Evolutionary conservation across 2,113 vertebrate genomes (phyloP).

Genomic region (Actinemys pallida): DNA sequence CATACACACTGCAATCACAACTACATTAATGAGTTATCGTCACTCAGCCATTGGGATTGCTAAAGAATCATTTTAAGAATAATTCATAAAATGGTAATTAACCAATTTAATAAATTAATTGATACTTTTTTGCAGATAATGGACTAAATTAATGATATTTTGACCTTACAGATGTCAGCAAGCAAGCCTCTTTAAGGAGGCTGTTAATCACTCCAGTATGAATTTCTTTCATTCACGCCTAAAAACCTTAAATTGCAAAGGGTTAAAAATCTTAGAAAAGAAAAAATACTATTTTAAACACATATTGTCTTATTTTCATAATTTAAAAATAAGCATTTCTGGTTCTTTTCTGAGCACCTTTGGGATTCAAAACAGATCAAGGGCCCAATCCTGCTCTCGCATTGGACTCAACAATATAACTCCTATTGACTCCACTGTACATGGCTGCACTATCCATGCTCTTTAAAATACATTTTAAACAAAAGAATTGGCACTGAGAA

Average conservation of each 20-base stretch:
- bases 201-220: not conserved
- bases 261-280: not conserved
- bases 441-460: not conserved
- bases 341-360: not conserved
- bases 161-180: not conserved
- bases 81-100: not conserved
- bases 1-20: not conserved
- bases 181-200: not conserved
- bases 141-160: not conserved
- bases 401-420: not conserved
- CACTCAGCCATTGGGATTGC: not conserved
- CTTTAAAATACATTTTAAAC: not conserved
- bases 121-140: not conserved
- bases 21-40: not conserved
- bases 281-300: not conserved
- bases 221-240: not conserved
- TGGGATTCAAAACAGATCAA: not conserved
- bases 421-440: not conserved
- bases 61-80: not conserved
- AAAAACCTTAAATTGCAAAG: not conserved
- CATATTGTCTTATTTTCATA: not conserved
- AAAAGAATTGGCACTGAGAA: not conserved
- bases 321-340: not conserved
- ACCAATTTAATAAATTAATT: not conserved
- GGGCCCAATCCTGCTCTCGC: not conserved